A percentile compares a stretch with the other conserved stretches of the same genome.
phyloP scores from a whole-genome alignment of 2,888 invertebrate genomes.

The Pedicia rivosa region DNA sequence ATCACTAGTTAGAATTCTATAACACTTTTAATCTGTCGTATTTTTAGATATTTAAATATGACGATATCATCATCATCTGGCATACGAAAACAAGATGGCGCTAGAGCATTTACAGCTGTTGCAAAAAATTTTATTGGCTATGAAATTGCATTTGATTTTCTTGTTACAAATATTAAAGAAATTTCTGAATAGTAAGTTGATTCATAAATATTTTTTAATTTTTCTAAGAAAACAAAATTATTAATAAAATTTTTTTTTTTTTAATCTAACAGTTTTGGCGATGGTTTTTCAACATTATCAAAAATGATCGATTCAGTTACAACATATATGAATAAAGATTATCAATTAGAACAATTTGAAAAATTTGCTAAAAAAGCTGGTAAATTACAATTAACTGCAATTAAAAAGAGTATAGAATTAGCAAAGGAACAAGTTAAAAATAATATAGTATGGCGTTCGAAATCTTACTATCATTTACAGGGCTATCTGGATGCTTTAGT shows the following conservation, averaged over 20 bases:
- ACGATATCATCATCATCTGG: conserved; percentile 33
- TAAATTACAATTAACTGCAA: conserved; percentile 23
- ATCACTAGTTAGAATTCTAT: not conserved
- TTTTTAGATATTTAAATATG: conserved; percentile 35
- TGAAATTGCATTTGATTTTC: conserved; percentile 41
- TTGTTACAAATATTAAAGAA: conserved; percentile 28
- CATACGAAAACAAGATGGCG: conserved; percentile 44
- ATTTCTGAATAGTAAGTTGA: conserved; percentile 28
- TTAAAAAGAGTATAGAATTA: conserved; percentile 24
- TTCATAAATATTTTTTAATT: not conserved
- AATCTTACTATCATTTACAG: conserved; percentile 27
- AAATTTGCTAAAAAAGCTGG: conserved; percentile 22
- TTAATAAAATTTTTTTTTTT: conserved; percentile 7
- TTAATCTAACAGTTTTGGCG: conserved; percentile 31
- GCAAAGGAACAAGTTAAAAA: conserved; percentile 30
- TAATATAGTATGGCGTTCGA: conserved; percentile 28
- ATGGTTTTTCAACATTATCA: conserved; percentile 36
- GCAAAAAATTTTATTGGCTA: conserved; percentile 40
- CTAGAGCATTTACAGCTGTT: conserved; percentile 38
- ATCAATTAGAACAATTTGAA: conserved; percentile 26
- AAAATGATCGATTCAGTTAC: conserved; percentile 36
- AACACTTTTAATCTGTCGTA: not conserved
- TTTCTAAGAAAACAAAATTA: not conserved
- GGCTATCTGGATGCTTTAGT: conserved; percentile 25
- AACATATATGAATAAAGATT: conserved; percentile 36